phyloP scores from a whole-genome alignment of 2,113 vertebrate genomes.

The Lophotis ruficrista region DNA sequence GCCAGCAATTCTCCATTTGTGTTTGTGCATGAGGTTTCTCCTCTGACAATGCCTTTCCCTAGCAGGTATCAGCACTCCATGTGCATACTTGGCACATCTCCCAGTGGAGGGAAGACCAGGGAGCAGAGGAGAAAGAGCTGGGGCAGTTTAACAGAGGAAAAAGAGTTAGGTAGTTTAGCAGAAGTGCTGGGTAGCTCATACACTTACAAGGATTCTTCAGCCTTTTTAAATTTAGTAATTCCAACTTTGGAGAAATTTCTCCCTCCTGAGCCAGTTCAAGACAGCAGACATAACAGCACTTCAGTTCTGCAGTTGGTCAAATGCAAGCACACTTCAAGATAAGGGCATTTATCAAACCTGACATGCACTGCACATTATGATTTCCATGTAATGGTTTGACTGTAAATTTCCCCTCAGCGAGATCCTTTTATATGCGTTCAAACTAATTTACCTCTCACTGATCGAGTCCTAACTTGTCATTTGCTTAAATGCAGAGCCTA shows the following conservation, averaged over 20 bases:
- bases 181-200: neutral
- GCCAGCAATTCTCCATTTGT: neutral
- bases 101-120: rapidly evolving
- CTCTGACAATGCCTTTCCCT: neutral
- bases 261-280: neutral
- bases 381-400: constrained; percentile 36
- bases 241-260: neutral
- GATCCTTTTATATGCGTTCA: constrained; percentile 44
- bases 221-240: neutral
- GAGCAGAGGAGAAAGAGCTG: neutral
- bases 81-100: neutral
- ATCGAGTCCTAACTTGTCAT: constrained; percentile 56
- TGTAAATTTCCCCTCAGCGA: constrained; percentile 56
- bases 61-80: neutral
- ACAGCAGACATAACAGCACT: neutral
- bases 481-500: constrained; percentile 61
- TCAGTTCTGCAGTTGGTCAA: constrained; percentile 12
- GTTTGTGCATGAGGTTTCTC: neutral
- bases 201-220: neutral
- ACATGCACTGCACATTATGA: constrained; percentile 5
- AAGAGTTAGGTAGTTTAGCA: neutral
- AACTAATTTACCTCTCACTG: constrained; percentile 55
- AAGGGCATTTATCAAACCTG: constrained; percentile 44
- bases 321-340: neutral
- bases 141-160: neutral